Conservation (phyloP, 2,113 vertebrate species). For the Myanophis thanlyinensis region DNA sequence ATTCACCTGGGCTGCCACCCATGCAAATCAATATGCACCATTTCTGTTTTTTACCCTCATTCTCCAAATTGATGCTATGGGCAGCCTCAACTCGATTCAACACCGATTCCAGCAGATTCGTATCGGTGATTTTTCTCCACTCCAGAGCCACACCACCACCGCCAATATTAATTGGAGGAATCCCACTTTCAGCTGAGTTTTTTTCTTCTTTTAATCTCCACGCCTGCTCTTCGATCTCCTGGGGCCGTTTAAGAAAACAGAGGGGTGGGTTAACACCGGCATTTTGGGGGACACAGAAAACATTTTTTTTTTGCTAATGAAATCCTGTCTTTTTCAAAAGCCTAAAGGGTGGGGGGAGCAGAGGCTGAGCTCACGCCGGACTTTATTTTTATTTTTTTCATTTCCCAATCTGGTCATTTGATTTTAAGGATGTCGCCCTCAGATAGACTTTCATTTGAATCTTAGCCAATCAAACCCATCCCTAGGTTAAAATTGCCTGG, state of each 20-base stretch:
- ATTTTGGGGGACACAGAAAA: background rate
- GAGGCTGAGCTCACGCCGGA: background rate
- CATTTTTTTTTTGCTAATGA: background rate
- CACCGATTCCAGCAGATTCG: slow-evolving; percentile 68
- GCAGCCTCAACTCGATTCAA: slow-evolving; percentile 69
- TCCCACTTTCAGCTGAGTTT: slow-evolving; percentile 47
- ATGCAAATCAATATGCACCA: background rate
- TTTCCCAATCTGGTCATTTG: background rate
- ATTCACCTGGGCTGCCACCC: background rate
- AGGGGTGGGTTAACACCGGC: slow-evolving; percentile 7
- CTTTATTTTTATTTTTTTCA: too few species aligned
- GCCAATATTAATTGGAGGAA: slow-evolving; percentile 54
- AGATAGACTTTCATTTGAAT: background rate
- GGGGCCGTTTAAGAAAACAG: slow-evolving; percentile 34
- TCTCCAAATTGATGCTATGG: slow-evolving; percentile 64
- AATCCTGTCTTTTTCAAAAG: background rate
- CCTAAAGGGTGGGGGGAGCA: background rate
- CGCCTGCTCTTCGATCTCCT: slow-evolving; percentile 87
- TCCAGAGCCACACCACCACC: slow-evolving; percentile 67
- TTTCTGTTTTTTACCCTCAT: slow-evolving; percentile 66
- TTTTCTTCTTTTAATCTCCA: slow-evolving; percentile 75
- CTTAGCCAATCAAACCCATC: background rate
- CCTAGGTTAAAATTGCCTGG: background rate
- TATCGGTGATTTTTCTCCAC: slow-evolving; percentile 68
- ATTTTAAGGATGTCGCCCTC: background rate